phyloP scores from a whole-genome alignment of 1,140 invertebrate genomes.

The silkworm (Bombyx mori) region DNA sequence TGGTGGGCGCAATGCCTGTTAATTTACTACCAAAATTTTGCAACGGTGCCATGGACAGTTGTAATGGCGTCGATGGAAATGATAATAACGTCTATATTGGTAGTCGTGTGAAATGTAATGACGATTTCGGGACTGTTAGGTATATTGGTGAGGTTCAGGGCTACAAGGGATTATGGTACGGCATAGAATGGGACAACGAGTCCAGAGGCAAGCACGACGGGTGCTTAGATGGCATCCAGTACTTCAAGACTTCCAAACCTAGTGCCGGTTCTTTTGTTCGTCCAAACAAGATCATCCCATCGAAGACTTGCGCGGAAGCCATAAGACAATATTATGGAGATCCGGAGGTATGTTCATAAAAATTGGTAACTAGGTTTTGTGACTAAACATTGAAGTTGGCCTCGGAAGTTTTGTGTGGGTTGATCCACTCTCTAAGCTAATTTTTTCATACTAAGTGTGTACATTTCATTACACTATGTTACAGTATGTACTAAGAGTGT shows the following conservation, averaged over 20 bases:
- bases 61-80: slow-evolving; percentile 46
- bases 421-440: too few species aligned
- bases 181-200: slow-evolving; percentile 94
- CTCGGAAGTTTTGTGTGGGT: too few species aligned
- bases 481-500: too few species aligned
- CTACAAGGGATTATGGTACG: slow-evolving; percentile 81
- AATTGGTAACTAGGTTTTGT: neutral
- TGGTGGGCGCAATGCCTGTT: slow-evolving; percentile 70
- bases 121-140: slow-evolving; percentile 60
- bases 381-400: neutral
- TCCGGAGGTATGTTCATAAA: slow-evolving; percentile 56
- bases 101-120: slow-evolving; percentile 56
- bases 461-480: too few species aligned
- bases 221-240: slow-evolving; percentile 81
- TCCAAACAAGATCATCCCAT: slow-evolving; percentile 82
- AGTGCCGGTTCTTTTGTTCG: slow-evolving; percentile 90
- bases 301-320: slow-evolving; percentile 79
- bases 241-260: slow-evolving; percentile 82
- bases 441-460: too few species aligned
- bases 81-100: slow-evolving; percentile 58
- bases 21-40: slow-evolving; percentile 67
- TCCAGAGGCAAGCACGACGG: slow-evolving; percentile 93
- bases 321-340: slow-evolving; percentile 82
- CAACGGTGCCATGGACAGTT: slow-evolving; percentile 62
- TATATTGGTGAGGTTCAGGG: slow-evolving; percentile 71